These are phyloP conservation scores for Chelon labrosus DNA, from an alignment of 2,797 vertebrate genomes.

Conservation along the genomic window DNA sequence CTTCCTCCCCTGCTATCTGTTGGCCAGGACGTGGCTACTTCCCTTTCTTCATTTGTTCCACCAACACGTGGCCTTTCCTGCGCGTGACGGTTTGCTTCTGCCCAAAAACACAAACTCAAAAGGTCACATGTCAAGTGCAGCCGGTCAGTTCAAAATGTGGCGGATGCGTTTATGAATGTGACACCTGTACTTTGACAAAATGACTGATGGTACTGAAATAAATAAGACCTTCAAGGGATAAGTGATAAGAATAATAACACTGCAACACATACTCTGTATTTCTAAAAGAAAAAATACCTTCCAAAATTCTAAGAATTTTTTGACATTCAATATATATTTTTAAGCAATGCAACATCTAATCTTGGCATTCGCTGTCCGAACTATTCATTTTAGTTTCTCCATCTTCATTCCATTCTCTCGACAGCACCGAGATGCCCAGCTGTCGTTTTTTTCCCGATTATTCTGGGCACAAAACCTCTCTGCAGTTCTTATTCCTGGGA, in stretches of 20 bases:
- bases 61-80: constrained; percentile 55
- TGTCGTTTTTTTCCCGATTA: constrained; percentile 8
- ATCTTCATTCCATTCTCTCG: background rate
- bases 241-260: constrained; percentile 19
- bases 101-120: constrained; percentile 10
- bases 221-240: constrained; percentile 3
- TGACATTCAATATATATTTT: constrained; percentile 1
- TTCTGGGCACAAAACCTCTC: background rate
- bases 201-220: constrained; percentile 19
- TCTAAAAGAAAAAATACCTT: constrained; percentile 4
- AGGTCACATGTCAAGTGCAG: constrained; percentile 32
- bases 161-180: background rate
- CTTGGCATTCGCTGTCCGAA: background rate
- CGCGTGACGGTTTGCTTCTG: background rate
- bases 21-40: constrained; percentile 61
- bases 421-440: background rate
- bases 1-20: constrained; percentile 58
- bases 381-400: background rate
- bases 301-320: background rate
- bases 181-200: background rate
- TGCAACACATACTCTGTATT: constrained; percentile 1
- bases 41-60: constrained; percentile 66
- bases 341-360: background rate
- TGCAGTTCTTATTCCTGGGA: background rate
- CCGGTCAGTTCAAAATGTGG: constrained; percentile 8